These are phyloP conservation scores for Steinernema scapterisci DNA, from an alignment of 2,888 invertebrate genomes.

Conservation along the genomic window DNA sequence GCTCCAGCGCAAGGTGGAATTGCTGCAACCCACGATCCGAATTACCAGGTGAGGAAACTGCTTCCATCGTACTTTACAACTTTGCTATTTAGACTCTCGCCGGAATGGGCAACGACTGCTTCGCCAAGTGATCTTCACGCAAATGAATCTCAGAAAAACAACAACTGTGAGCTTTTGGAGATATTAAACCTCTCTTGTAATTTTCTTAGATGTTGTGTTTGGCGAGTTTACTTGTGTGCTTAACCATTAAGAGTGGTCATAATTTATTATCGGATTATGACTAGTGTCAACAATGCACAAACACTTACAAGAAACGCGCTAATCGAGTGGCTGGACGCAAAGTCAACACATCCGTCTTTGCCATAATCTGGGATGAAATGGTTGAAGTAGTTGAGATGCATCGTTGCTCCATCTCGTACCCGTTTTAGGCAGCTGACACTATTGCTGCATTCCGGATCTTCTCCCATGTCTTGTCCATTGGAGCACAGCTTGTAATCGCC, in stretches of 20 bases:
- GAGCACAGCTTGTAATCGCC: neutral
- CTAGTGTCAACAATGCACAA: neutral
- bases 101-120: conserved; percentile 22
- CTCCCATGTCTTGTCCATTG: neutral
- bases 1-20: conserved; percentile 16
- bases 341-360: conserved; percentile 23
- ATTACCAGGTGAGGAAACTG: neutral
- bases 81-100: conserved; percentile 13
- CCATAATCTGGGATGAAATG: conserved; percentile 27
- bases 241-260: neutral
- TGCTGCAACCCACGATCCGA: conserved; percentile 19
- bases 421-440: neutral
- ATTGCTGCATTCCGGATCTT: conserved; percentile 14
- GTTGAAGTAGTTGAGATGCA: conserved; percentile 24
- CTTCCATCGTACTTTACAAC: neutral
- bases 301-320: conserved; percentile 1
- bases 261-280: neutral
- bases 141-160: neutral
- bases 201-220: no score
- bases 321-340: conserved; percentile 22
- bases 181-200: no score
- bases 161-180: no score
- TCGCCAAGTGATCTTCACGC: neutral
- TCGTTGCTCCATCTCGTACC: neutral
- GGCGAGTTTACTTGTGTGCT: no score